Conservation (phyloP, 92 coral and sea anemone species). For the Epizoanthus stellaris region DNA sequence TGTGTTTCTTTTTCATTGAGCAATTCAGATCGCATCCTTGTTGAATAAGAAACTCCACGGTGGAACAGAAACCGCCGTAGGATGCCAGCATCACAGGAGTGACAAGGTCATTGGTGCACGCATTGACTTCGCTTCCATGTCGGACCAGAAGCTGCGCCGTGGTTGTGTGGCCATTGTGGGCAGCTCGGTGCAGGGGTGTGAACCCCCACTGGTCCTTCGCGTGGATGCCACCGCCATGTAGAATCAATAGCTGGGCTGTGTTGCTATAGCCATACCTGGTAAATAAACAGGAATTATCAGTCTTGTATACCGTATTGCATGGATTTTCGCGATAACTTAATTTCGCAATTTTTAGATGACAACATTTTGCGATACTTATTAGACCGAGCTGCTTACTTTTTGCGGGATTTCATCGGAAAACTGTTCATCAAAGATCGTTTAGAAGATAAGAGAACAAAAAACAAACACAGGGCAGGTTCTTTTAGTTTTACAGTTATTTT, state of each 20-base stretch:
- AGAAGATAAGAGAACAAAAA: no score
- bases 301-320: no score
- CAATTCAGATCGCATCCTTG: slow-evolving; percentile 42
- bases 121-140: slow-evolving; percentile 50
- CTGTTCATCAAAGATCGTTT: no score
- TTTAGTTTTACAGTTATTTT: no score
- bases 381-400: no score
- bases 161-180: slow-evolving; percentile 72
- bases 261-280: slow-evolving; percentile 59
- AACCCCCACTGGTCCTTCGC: slow-evolving; percentile 71
- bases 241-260: slow-evolving; percentile 61
- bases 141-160: slow-evolving; percentile 42
- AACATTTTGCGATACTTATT: no score
- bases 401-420: no score
- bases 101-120: slow-evolving; percentile 44
- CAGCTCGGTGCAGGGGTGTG: slow-evolving; percentile 75
- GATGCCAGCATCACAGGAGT: slow-evolving; percentile 61
- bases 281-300: no score
- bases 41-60: slow-evolving; percentile 48
- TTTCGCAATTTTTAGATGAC: no score
- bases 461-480: no score
- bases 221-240: slow-evolving; percentile 56
- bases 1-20: slow-evolving; percentile 56
- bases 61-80: slow-evolving; percentile 55
- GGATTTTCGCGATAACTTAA: no score